phyloP scores from a whole-genome alignment of 2,797 vertebrate genomes.

The Anguilla megastoma region DNA sequence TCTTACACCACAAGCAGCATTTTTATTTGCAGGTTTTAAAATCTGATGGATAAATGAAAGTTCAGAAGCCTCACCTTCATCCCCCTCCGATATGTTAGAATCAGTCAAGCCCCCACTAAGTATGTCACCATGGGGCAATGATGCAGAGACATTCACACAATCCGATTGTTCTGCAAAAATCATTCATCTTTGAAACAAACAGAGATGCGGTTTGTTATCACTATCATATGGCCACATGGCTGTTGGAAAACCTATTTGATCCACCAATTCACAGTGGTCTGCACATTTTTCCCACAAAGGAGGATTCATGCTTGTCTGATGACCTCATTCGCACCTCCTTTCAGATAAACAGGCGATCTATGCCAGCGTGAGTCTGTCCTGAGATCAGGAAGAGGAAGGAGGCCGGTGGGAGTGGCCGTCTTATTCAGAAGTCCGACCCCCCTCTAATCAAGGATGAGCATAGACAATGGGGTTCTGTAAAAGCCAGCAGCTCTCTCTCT shows the following conservation, averaged over 20 bases:
- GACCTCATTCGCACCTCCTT: conserved; percentile 28
- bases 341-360: background rate
- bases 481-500: conserved; percentile 55
- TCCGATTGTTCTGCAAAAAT: background rate
- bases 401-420: conserved; percentile 55
- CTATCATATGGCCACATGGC: background rate
- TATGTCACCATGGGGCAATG: background rate
- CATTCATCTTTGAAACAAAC: background rate
- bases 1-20: conserved; percentile 19
- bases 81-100: background rate
- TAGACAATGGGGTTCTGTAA: conserved; percentile 68
- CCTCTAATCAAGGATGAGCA: conserved; percentile 44
- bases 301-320: conserved; percentile 19
- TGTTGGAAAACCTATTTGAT: background rate
- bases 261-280: background rate
- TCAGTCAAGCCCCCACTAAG: background rate
- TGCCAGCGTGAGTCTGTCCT: background rate
- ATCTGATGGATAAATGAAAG: conserved; percentile 20
- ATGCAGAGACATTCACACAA: background rate
- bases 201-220: background rate
- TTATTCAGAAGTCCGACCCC: conserved; percentile 46
- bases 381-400: background rate
- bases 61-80: conserved; percentile 5
- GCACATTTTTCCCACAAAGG: background rate
- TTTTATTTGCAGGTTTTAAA: conserved; percentile 22